Evolutionary conservation across 2,888 invertebrate genomes (phyloP), one percentile per base, ranked within the genome.

Genomic region (Mythimna vitellina): DNA sequence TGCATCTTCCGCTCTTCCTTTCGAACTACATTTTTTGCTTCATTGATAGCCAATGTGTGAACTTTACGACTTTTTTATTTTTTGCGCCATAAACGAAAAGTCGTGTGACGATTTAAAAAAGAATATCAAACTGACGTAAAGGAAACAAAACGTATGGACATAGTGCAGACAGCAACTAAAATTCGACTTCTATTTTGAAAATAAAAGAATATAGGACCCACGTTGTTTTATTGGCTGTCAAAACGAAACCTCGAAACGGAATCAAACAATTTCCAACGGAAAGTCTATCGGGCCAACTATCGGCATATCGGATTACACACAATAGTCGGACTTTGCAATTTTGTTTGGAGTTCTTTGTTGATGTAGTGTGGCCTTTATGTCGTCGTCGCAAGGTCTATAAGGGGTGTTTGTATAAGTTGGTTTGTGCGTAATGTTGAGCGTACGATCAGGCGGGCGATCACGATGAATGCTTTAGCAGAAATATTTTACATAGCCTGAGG

Each of bases 391-490:
- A 88, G 87, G 92, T 87, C 69, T 72, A 82, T 68, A 80, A 46
- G 76, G 73, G 64, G 74, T 83, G 88, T 82, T 80, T 73, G 65
- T 75, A 74, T 88, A 89, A 89, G 88, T 89, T 91, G 88, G 92
- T 79, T 83, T 84, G 86, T 91, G 93, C 90, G 93, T 93, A 91
- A 89, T 91, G 90, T 91, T 88, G 91, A 89, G 90, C 89, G 91
- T 90, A 90, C 93, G 94, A 93, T 95, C 94, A 92, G 93, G 92
- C 93, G 84, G 86, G 90, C 95, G 95, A 95, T 95, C 95, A 94
- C 95, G 94, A 95, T 95, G 96, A 95, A 96, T 95, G 96, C 95
- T 95, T 94, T 94, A 93, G 93, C 93, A 95, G 96, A 96, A 96
- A 96, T 96, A 96, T 96, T 96, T 96, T 95, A 95, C 96, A 95